phyloP scores from a whole-genome alignment of 2,113 vertebrate species.

The Brachypteracias leptosomus region DNA sequence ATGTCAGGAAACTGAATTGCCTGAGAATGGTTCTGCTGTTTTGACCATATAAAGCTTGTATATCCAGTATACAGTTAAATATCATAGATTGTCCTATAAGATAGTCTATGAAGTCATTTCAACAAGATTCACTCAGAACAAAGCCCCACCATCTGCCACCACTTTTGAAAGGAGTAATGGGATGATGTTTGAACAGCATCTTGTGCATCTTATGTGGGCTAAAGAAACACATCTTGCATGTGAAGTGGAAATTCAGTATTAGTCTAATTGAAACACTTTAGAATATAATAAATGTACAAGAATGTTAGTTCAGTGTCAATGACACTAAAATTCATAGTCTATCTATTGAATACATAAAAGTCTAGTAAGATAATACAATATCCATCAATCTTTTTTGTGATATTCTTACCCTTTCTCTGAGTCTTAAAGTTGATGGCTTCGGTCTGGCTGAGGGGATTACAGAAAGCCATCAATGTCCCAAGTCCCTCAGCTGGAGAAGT shows the following conservation, averaged over 20 bases:
- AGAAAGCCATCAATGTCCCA: not conserved
- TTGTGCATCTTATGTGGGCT: rapidly evolving
- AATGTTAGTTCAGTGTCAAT: not conserved
- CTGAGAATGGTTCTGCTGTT: not conserved
- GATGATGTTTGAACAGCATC: rapidly evolving
- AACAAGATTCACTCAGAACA: not conserved
- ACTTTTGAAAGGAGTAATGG: not conserved
- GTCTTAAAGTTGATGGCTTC: not conserved
- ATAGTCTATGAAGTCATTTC: not conserved
- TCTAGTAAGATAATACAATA: not conserved
- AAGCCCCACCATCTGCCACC: not conserved
- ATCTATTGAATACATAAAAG: not conserved
- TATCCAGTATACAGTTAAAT: not conserved
- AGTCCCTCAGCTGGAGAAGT: not conserved
- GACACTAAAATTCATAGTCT: not conserved
- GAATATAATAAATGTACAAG: not conserved
- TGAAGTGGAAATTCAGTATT: not conserved
- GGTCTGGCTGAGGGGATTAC: not conserved
- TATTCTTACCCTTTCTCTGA: not conserved
- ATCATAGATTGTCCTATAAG: not conserved
- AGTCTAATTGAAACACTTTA: not conserved
- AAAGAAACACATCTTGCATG: not conserved
- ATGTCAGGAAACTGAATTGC: not conserved
- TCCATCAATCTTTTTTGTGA: not conserved
- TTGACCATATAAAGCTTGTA: not conserved